A percentile compares a stretch with the other conserved stretches of the same genome.
Conservation (phyloP, 2,888 invertebrate genomes). For the Phyto melanocephala region DNA sequence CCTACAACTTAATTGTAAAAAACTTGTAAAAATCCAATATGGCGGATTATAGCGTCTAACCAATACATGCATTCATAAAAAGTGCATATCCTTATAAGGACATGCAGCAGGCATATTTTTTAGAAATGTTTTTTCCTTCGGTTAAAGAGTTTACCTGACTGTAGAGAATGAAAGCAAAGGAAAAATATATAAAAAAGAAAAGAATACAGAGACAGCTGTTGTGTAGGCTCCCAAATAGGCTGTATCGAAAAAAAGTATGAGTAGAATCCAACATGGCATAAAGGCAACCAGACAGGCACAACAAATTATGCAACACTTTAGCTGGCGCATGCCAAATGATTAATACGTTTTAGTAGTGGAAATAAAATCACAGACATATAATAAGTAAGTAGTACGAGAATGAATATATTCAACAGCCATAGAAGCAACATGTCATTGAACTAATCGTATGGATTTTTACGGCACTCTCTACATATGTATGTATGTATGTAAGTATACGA, state of each 20-base stretch:
- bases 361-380: conserved; percentile 41
- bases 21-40: conserved; percentile 58
- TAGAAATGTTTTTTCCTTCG: neutral
- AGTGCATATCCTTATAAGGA: conserved; percentile 62
- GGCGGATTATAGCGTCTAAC: conserved; percentile 58
- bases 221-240: conserved; percentile 56
- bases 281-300: conserved; percentile 5
- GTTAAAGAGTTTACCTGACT: conserved; percentile 21
- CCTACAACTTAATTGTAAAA: conserved; percentile 63
- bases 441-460: conserved; percentile 31
- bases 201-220: neutral
- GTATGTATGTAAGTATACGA: neutral
- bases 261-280: conserved; percentile 7
- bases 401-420: conserved; percentile 27
- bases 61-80: conserved; percentile 54
- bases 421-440: conserved; percentile 62
- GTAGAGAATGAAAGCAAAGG: conserved; percentile 27
- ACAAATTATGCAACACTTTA: conserved; percentile 56
- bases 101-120: conserved; percentile 26
- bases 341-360: conserved; percentile 58
- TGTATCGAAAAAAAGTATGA: conserved; percentile 9
- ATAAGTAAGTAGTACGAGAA: conserved; percentile 45
- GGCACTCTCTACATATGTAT: too few relatives aligned
- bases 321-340: conserved; percentile 64
- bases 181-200: conserved; percentile 14